Evolutionary conservation across 2,888 invertebrate species (phyloP), one percentile per base, ranked within the genome.

Genomic region (Trilocha varians): DNA sequence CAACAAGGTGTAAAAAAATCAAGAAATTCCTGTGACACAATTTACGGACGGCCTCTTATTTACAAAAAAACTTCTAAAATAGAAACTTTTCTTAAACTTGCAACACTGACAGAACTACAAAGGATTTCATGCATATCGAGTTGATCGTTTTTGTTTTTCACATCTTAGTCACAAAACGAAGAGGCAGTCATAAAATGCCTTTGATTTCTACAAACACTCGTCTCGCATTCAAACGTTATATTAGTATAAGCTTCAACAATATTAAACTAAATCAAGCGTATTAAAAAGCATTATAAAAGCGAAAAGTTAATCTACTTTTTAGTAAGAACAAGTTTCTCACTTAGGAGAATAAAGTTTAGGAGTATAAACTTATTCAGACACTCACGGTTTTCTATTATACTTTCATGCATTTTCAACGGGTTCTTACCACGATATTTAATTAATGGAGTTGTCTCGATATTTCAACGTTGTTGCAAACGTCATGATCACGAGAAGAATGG

Each of bases 161-260:
- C 42, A 44, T 49, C 59, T 74, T 75, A 72, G 67, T 72, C 61
- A 72, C 69, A 70, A 53, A 55, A 50, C 48, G 52, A 43, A 47
- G 49, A 43, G 64, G 64, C 69, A 70, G 67, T 65, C 50, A 70
- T 67, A 69, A 38, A 61, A 62, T 70, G 70, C 68, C 61, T 55
- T 48, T 50, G 49, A 41, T 55, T 53, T 64, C 65, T 54, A 61
- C 65, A 74, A 57, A 65, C 78, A 71, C 53, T 65, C 78, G 64
- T 78, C 75, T 64, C 68, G 57, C 78, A 73, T 66, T 74, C 78
- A 74, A 47, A 70, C 34, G 25, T 40, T 16, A n/a, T 34, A 13
- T 34, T 34, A 34, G 13, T 8, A 32, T 13, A 15, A 4, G 38
- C 32, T 13, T 32, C 16, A 38, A 5, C 2, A 16, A 15, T 38